Percentiles rank a stretch among this genome's conserved stretches.
Conservation (phyloP, 2,888 invertebrate genomes). For the Drosophila rubida region DNA sequence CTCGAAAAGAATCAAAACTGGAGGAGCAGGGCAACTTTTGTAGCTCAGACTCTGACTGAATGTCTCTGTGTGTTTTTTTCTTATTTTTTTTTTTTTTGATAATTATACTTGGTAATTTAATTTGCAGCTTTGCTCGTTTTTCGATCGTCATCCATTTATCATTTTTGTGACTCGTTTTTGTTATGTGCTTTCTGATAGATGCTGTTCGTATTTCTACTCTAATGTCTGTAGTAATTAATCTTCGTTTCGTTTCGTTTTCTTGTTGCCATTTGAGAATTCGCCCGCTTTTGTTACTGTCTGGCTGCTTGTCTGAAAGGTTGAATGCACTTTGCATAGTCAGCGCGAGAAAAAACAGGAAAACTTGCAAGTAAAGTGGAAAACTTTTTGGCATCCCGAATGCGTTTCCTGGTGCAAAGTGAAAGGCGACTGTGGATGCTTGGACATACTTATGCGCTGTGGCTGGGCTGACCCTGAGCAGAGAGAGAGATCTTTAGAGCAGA, state of each 20-base stretch:
- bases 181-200: slow-evolving; percentile 16
- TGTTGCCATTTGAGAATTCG: slow-evolving; percentile 27
- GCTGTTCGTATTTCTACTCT: slow-evolving; percentile 23
- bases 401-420: slow-evolving; percentile 73
- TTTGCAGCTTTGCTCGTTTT: slow-evolving; percentile 59
- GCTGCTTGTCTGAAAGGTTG: slow-evolving; percentile 59
- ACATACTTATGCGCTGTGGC: slow-evolving; percentile 13
- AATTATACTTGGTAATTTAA: slow-evolving; percentile 67
- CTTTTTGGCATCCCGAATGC: slow-evolving; percentile 28
- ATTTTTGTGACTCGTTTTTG: slow-evolving; percentile 50
- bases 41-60: not conserved
- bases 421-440: slow-evolving; percentile 36
- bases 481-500: slow-evolving; percentile 23
- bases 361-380: slow-evolving; percentile 1
- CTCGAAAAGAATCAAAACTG: slow-evolving; percentile 11
- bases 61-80: slow-evolving; percentile 1
- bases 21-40: slow-evolving; percentile 17
- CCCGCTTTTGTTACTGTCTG: slow-evolving; percentile 7
- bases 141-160: slow-evolving; percentile 57
- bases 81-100: slow-evolving; percentile 12
- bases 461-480: slow-evolving; percentile 68
- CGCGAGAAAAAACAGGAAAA: slow-evolving; percentile 16
- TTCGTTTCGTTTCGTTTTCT: slow-evolving; percentile 40
- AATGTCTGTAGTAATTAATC: slow-evolving; percentile 60
- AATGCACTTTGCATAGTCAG: slow-evolving; percentile 59